These are phyloP conservation scores for Epirrita christyi DNA, from an alignment of 2,888 invertebrate genomes.

Conservation along the genomic window DNA sequence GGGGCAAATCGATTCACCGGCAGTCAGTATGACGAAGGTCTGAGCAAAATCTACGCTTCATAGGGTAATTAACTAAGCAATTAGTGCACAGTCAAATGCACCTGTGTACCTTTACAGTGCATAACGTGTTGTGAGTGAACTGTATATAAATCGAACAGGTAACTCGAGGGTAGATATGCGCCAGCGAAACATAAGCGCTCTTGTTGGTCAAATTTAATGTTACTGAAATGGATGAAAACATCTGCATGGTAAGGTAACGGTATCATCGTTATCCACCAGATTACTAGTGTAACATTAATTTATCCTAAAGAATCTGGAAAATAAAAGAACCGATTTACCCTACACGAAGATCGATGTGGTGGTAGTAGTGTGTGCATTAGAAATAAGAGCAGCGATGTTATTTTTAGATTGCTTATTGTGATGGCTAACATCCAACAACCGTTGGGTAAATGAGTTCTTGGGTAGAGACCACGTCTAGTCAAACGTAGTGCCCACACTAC, in stretches of 20 bases:
- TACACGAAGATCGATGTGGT: background rate
- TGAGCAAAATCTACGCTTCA: constrained; percentile 14
- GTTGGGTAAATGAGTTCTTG: too few relatives aligned
- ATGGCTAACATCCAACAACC: background rate
- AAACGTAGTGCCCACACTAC: too few relatives aligned
- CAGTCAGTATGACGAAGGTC: constrained; percentile 1
- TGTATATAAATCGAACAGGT: too few relatives aligned
- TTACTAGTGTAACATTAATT: background rate
- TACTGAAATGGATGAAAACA: too few relatives aligned
- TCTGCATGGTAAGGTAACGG: too few relatives aligned
- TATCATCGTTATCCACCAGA: too few relatives aligned
- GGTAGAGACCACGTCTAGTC: too few relatives aligned
- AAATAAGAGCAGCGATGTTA: background rate
- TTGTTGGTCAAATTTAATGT: too few relatives aligned
- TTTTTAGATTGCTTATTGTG: background rate
- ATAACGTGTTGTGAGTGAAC: background rate
- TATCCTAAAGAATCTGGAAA: background rate
- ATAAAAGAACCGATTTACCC: background rate
- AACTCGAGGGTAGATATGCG: too few relatives aligned
- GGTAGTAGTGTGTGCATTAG: background rate
- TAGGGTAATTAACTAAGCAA: constrained; percentile 29
- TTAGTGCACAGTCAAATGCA: constrained; percentile 21
- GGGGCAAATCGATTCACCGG: constrained; percentile 1
- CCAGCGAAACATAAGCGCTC: too few relatives aligned
- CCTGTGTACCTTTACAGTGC: constrained; percentile 5